Base-by-base conservation (phyloP, 1,140 invertebrate genomes). In the Cecropterus lyciades region DNA sequence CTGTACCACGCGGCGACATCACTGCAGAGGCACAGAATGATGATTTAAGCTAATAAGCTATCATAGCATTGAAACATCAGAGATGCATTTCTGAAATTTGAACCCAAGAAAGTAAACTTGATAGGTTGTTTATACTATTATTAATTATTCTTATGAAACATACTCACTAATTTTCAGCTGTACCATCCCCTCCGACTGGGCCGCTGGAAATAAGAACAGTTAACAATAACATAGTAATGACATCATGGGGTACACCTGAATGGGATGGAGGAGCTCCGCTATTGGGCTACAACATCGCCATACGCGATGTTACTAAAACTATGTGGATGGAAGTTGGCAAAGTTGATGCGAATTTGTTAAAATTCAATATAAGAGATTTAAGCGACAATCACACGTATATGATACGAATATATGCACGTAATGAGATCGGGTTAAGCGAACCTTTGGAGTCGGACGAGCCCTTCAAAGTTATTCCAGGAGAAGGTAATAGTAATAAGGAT, bases 321-420 rank as follows among this genome's bases (percentile, higher is more conserved):
- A 98, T 98, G 97, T 99, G 98, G 98, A 98, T 98, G 93, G 97
- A 98, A 94, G 97, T 98, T 49, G 97, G 97, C 11, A 95, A 96
- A 78, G 97, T 98, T 7, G 94, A 94, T 70, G 96, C 96, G 0
- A 95, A 96, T 67, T 94, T 96, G 37, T 96, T 97, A 75, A 97
- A 96, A 88, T 94, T 98, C 76, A 96, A 95, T 65, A 96, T 98
- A 48, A 95, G 95, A 80, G 97, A 98, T 81, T 91, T 98, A 55
- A 96, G 97, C 87, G 97, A 98, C 85, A 95, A 96, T 78, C 97
- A 98, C 80, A 96, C 97, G 77, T 99, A 99, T 82, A 94, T 96
- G 82, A 95, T 99, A 55, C 94, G 98, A 77, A 98, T 99, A 77
- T 98, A 96, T 85, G 98, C 98, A 11, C 95, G 95, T 79, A 99